Percentiles rank a stretch among this genome's conserved stretches.
phyloP scores from a whole-genome alignment of 2,797 vertebrate species.

The Australoheros facetus region DNA sequence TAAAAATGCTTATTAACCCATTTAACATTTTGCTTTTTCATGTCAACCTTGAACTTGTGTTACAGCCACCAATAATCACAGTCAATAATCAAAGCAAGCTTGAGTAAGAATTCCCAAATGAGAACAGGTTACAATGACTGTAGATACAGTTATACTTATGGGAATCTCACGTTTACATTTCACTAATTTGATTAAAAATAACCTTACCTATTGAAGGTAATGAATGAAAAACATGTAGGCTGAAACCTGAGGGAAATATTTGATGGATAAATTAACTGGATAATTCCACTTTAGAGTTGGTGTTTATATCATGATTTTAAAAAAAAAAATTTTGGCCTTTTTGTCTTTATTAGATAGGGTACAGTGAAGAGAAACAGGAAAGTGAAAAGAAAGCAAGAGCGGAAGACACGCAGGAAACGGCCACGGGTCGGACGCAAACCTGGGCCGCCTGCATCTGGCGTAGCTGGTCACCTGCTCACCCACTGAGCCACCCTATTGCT shows the following conservation, averaged over 20 bases:
- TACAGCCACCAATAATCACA: background rate
- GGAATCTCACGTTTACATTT: constrained; percentile 27
- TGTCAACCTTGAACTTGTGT: background rate
- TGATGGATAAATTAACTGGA: background rate
- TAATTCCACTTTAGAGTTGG: background rate
- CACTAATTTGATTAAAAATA: constrained; percentile 24
- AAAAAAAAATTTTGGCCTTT: too few relatives aligned
- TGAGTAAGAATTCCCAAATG: background rate
- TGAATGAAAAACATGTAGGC: constrained; percentile 11
- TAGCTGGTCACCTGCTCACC: too few relatives aligned
- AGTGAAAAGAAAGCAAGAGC: too few relatives aligned
- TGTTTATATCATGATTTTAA: background rate
- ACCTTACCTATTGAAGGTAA: constrained; percentile 17
- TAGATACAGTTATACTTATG: background rate
- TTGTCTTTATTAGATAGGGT: too few relatives aligned
- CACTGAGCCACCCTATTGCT: too few relatives aligned
- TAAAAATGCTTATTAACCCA: background rate
- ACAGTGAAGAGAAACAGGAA: too few relatives aligned
- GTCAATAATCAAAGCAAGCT: background rate
- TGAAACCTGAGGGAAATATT: background rate
- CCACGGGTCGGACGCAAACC: too few relatives aligned
- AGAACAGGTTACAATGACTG: constrained; percentile 12
- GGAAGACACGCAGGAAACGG: too few relatives aligned
- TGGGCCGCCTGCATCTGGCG: too few relatives aligned
- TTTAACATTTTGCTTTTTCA: background rate